Conservation (phyloP, 2,113 vertebrate species). For the Helogale parvula region DNA sequence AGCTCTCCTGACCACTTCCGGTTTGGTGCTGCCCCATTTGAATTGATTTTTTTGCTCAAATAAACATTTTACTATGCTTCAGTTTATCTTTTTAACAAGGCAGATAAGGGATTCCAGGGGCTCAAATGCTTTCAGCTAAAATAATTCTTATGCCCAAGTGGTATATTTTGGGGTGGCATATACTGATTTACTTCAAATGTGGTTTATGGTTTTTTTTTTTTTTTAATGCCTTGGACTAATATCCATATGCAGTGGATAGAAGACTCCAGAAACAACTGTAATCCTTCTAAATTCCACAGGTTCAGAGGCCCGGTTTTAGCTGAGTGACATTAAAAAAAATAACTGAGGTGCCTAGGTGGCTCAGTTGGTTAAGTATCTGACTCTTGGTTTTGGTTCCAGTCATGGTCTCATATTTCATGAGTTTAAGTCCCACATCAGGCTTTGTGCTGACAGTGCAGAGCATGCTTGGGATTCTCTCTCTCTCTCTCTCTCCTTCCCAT, state of each 20-base stretch:
- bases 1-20: neutral
- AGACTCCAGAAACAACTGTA: neutral
- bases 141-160: neutral
- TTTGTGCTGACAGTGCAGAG: too few species aligned
- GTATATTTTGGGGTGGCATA: neutral
- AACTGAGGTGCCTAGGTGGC: neutral
- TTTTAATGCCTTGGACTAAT: neutral
- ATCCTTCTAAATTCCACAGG: neutral
- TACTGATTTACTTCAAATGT: neutral
- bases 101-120: slow-evolving; percentile 1
- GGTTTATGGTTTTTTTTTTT: neutral
- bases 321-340: neutral
- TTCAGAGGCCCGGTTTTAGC: neutral
- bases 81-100: neutral
- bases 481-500: too few species aligned
- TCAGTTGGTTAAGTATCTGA: neutral
- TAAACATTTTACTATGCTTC: neutral
- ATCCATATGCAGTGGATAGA: neutral
- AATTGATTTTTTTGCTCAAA: neutral
- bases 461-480: too few species aligned
- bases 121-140: neutral
- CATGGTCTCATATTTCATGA: neutral
- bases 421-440: neutral
- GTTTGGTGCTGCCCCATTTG: neutral
- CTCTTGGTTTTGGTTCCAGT: neutral